A percentile compares a stretch with the other conserved stretches of the same genome.
These are phyloP conservation scores for Scaptomyza montana DNA, from an alignment of 1,140 invertebrate species.

Conservation along the genomic window DNA sequence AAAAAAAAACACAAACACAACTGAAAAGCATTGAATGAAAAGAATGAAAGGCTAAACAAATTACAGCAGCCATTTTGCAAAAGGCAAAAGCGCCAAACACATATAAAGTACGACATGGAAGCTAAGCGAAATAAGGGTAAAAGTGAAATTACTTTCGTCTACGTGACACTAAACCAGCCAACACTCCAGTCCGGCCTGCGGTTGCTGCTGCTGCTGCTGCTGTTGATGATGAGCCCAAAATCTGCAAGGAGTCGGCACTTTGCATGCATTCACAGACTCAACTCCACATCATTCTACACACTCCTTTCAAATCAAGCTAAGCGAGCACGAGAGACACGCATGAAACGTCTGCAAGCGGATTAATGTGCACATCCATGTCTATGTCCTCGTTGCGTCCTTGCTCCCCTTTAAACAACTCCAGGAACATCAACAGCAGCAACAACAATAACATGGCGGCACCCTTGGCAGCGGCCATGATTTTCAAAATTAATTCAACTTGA, in stretches of 20 bases:
- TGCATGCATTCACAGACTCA: slow-evolving; percentile 19
- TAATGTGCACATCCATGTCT: slow-evolving; percentile 42
- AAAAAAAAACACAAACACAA: slow-evolving; percentile 7
- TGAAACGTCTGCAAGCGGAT: slow-evolving; percentile 77
- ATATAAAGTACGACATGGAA: slow-evolving; percentile 9
- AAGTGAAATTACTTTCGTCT: slow-evolving; percentile 81
- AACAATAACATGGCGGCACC: slow-evolving; percentile 49
- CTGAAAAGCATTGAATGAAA: slow-evolving; percentile 42
- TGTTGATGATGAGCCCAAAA: slow-evolving; percentile 34
- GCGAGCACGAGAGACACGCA: slow-evolving; percentile 71
- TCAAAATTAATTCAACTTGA: slow-evolving; percentile 83
- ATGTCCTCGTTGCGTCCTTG: slow-evolving; percentile 56
- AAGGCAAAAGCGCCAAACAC: slow-evolving; percentile 38
- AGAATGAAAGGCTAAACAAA: slow-evolving; percentile 68
- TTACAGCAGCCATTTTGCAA: slow-evolving; percentile 76
- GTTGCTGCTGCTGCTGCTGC: slow-evolving; percentile 35
- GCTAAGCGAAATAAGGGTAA: slow-evolving; percentile 63
- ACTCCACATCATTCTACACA: slow-evolving; percentile 9
- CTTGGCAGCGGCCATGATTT: slow-evolving; percentile 77
- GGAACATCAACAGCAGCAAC: not conserved
- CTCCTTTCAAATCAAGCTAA: slow-evolving; percentile 11
- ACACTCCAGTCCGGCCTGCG: slow-evolving; percentile 13
- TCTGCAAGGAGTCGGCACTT: slow-evolving; percentile 45
- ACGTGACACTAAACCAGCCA: slow-evolving; percentile 56
- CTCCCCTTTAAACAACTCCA: slow-evolving; percentile 12